These are phyloP conservation scores for Bombus fervidus DNA, from an alignment of 1,140 invertebrate species.

Conservation along the genomic window DNA sequence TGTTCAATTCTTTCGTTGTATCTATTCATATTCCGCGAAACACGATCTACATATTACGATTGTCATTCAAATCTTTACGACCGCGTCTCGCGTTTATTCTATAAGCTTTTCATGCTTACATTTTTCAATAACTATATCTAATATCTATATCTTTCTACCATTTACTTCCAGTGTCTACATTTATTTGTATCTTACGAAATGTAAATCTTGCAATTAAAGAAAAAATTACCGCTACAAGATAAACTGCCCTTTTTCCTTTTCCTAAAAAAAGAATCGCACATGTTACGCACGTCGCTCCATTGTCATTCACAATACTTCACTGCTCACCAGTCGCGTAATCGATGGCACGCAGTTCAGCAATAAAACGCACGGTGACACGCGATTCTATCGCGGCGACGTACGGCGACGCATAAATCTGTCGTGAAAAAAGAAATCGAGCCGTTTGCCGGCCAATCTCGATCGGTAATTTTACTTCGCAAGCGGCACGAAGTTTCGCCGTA, in stretches of 20 bases:
- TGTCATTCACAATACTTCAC: background rate
- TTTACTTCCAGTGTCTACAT: background rate
- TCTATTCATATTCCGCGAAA: background rate
- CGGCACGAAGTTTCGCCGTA: background rate
- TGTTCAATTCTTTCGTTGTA: background rate
- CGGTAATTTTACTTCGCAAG: slow-evolving; percentile 32
- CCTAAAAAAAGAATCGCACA: background rate
- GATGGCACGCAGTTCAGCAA: background rate
- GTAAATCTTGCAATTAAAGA: background rate
- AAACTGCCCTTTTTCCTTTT: background rate
- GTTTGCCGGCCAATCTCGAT: slow-evolving; percentile 38
- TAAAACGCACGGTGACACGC: slow-evolving; percentile 15
- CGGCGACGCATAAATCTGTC: slow-evolving; percentile 33
- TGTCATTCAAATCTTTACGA: background rate
- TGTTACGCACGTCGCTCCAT: background rate
- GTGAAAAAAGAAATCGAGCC: slow-evolving; percentile 6
- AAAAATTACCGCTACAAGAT: background rate
- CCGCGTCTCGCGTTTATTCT: background rate
- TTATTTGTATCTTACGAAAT: background rate
- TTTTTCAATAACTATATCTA: background rate
- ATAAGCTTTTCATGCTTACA: background rate
- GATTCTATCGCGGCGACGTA: slow-evolving; percentile 17
- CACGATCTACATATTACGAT: background rate
- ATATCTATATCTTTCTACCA: background rate
- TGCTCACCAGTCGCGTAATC: background rate